Conservation (phyloP, 1,140 invertebrate genomes). For the Pseudomyrmex sp. region DNA sequence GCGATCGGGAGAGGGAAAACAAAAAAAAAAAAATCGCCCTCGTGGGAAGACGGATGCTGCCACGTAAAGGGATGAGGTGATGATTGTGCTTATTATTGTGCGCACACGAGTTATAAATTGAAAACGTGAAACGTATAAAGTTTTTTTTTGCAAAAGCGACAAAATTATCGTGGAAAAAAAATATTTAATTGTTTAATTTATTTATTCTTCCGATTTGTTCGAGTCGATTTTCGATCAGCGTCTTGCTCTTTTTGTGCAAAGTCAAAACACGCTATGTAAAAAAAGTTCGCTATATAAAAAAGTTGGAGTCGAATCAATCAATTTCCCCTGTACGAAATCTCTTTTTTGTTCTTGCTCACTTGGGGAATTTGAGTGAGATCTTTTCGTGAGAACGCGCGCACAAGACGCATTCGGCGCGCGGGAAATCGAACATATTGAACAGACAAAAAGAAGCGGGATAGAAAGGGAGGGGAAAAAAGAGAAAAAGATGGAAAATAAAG, state of each 20-base stretch:
- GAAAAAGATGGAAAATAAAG: background rate
- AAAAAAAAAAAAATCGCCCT: slow-evolving; percentile 43
- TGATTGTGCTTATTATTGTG: slow-evolving; percentile 5
- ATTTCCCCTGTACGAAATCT: slow-evolving; percentile 17
- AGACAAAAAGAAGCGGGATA: background rate
- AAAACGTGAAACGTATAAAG: no score
- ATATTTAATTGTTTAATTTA: no score
- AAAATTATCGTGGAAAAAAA: no score
- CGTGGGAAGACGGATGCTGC: slow-evolving; percentile 67
- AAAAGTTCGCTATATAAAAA: background rate
- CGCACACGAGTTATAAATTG: background rate
- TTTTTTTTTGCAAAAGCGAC: no score
- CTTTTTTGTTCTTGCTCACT: background rate
- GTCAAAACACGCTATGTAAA: background rate
- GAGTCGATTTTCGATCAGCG: background rate
- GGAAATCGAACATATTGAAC: background rate
- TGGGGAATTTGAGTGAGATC: background rate
- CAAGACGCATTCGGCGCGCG: slow-evolving; percentile 9
- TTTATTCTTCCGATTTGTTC: no score
- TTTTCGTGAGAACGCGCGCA: slow-evolving; percentile 14
- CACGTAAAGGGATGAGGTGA: slow-evolving; percentile 19
- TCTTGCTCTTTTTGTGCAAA: background rate
- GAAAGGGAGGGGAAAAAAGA: background rate
- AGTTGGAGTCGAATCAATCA: slow-evolving; percentile 9
- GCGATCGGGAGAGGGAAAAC: slow-evolving; percentile 33